Evolutionary conservation across 2,888 invertebrate genomes (phyloP).

Genomic region (Drosophila mimica): DNA sequence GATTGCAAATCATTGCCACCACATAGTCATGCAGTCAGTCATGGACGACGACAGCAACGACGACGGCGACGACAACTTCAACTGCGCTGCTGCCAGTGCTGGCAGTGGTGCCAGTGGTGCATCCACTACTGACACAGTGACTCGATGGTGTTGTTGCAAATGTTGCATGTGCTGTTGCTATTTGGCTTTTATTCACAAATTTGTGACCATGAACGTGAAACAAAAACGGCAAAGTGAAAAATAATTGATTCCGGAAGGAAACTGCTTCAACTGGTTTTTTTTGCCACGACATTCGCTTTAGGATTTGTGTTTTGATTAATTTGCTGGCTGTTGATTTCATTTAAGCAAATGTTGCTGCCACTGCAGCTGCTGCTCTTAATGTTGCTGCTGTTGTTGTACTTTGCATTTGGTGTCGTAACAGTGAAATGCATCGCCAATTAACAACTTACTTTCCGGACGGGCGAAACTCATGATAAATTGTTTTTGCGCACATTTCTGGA

Average conservation of each 20-base stretch:
- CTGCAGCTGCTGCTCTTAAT: conserved; percentile 2
- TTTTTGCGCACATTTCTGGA: conserved; percentile 50
- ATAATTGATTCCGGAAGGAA: conserved; percentile 85
- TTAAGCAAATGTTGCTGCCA: conserved; percentile 30
- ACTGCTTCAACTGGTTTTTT: conserved; percentile 83
- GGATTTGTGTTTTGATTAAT: conserved; percentile 33
- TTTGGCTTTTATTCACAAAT: conserved; percentile 30
- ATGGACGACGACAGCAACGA: conserved; percentile 38
- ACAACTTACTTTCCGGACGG: conserved; percentile 45
- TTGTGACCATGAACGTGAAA: conserved; percentile 77
- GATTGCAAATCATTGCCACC: conserved; percentile 41
- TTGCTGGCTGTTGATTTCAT: conserved; percentile 40
- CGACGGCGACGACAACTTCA: conserved; percentile 8
- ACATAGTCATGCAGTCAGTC: conserved; percentile 50
- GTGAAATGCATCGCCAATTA: conserved; percentile 42
- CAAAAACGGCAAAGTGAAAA: conserved; percentile 63
- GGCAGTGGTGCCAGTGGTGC: conserved; percentile 28
- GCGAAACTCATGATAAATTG: conserved; percentile 51
- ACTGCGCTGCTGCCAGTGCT: conserved; percentile 29
- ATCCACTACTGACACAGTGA: conserved; percentile 57
- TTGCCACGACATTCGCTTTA: conserved; percentile 34
- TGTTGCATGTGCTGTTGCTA: conserved; percentile 37
- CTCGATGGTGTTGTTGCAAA: conserved; percentile 45
- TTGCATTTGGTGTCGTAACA: conserved; percentile 63
- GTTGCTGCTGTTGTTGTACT: conserved; percentile 31